These are phyloP conservation scores for Xiphophorus maculatus DNA, from an alignment of 2,113 vertebrate genomes.

Conservation along the genomic window DNA sequence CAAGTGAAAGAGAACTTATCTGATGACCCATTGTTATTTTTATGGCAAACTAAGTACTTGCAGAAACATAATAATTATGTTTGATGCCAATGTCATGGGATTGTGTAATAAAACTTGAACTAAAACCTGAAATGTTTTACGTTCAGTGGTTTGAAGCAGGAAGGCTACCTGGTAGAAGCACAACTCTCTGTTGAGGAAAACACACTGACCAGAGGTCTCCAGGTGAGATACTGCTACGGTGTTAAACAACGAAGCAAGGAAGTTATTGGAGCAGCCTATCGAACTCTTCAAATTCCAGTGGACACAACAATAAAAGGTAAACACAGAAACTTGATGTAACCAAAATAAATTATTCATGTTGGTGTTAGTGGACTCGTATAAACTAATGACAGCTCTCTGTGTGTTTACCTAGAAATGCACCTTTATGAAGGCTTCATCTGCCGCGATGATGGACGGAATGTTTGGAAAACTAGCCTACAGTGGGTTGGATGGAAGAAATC, in stretches of 20 bases:
- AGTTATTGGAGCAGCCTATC: accelerated
- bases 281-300: accelerated
- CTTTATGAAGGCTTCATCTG: slow-evolving; percentile 70
- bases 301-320: slow-evolving; percentile 53
- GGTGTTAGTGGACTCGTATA: neutral
- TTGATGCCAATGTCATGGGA: no score
- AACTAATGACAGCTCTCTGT: neutral
- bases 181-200: slow-evolving; percentile 27
- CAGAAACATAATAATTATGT: no score
- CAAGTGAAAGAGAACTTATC: neutral
- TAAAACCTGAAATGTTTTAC: neutral
- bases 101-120: neutral
- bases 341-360: accelerated
- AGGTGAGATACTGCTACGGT: slow-evolving; percentile 8
- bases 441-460: accelerated
- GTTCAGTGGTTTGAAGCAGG: slow-evolving; percentile 25
- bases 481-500: accelerated
- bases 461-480: accelerated
- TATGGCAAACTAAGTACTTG: no score
- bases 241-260: slow-evolving; percentile 39
- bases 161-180: slow-evolving; percentile 65
- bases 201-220: accelerated
- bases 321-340: accelerated
- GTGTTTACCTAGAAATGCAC: slow-evolving; percentile 62
- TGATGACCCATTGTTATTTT: neutral